Conservation (phyloP, 2,797 vertebrate species). For the Aldrovandia affinis region DNA sequence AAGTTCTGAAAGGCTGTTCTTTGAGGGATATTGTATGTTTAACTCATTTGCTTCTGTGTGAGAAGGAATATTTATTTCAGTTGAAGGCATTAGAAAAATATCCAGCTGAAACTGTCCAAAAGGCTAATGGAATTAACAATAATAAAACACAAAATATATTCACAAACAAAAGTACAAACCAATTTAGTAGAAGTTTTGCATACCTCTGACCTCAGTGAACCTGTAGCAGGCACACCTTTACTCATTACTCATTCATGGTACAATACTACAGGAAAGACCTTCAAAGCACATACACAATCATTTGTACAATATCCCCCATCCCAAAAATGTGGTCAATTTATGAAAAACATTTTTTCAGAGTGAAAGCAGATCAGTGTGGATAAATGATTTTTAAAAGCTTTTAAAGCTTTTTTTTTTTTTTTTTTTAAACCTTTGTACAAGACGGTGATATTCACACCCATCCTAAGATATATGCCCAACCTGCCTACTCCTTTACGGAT, state of each 20-base stretch:
- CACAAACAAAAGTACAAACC: constrained; percentile 23
- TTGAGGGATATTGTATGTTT: no score
- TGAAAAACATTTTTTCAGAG: background rate
- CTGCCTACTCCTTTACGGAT: constrained; percentile 11
- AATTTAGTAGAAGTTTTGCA: constrained; percentile 44
- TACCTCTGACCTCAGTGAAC: background rate
- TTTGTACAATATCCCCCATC: constrained; percentile 37
- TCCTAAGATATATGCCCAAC: constrained; percentile 16
- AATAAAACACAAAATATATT: constrained; percentile 35
- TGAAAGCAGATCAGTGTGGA: no score
- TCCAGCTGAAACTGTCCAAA: constrained; percentile 37
- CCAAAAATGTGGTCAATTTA: constrained; percentile 43
- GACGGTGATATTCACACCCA: background rate
- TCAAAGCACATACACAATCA: background rate
- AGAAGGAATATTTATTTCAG: background rate
- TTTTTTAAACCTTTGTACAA: background rate
- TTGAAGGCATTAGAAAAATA: constrained; percentile 49
- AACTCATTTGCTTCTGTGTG: no score
- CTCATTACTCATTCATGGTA: background rate
- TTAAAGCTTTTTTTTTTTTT: background rate
- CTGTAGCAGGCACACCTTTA: background rate
- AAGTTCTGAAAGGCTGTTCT: no score
- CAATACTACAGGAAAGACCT: background rate
- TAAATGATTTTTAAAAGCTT: background rate
- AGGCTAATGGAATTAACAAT: constrained; percentile 35